Evolutionary conservation across 2,113 vertebrate genomes (phyloP).

Genomic region (Rhinolophus ferrumequinum): DNA sequence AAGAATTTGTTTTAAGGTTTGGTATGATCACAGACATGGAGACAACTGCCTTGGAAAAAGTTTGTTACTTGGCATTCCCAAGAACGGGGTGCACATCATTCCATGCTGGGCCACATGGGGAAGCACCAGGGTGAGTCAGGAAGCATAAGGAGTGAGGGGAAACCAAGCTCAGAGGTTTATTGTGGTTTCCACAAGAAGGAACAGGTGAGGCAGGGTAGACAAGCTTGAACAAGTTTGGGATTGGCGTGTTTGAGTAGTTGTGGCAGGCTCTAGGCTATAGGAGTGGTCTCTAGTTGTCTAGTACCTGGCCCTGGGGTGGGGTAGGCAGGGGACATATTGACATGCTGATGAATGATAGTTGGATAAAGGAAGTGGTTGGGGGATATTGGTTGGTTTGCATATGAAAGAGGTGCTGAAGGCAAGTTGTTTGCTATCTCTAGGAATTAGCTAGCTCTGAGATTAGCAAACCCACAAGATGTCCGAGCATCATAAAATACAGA

Average conservation of each 20-base stretch:
- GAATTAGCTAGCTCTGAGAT: neutral
- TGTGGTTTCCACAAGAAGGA: neutral
- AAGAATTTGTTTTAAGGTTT: neutral
- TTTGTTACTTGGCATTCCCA: neutral
- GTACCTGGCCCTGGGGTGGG: neutral
- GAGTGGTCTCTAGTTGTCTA: neutral
- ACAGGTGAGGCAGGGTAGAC: rapidly evolving
- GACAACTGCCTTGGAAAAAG: neutral
- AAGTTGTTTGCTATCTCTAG: neutral
- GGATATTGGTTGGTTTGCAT: neutral
- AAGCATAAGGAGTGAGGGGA: neutral
- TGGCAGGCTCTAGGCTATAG: neutral
- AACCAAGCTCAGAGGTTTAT: too few relatives aligned
- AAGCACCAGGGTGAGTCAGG: neutral
- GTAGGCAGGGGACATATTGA: neutral
- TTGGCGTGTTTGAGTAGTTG: neutral
- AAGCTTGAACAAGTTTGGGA: neutral
- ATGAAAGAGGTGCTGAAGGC: neutral
- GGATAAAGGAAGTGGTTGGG: neutral
- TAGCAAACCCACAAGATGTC: neutral
- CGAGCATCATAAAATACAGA: neutral
- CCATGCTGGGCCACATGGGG: neutral
- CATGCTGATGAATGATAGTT: neutral
- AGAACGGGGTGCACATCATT: neutral
- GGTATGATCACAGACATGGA: neutral